phyloP scores from a whole-genome alignment of 2,113 vertebrate species.

The Meles meles region DNA sequence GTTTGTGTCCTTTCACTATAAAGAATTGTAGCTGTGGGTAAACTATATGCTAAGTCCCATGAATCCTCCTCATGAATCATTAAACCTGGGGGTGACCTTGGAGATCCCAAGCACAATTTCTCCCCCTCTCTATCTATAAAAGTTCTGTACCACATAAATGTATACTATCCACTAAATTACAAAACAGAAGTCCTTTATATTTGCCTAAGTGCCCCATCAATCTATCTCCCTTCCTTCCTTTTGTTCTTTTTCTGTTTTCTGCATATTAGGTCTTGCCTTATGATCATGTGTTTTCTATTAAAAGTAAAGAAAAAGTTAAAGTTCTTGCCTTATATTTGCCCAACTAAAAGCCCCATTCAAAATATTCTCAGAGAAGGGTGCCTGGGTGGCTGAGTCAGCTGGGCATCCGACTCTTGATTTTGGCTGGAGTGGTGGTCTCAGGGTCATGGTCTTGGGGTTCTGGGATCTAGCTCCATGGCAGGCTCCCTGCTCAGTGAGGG shows the following conservation, averaged over 20 bases:
- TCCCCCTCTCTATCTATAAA: not conserved
- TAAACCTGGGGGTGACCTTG: not conserved
- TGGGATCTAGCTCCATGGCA: too few species aligned
- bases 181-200: not conserved
- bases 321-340: not conserved
- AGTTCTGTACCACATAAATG: not conserved
- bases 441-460: too few species aligned
- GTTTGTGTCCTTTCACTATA: not conserved
- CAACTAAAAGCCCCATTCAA: not conserved
- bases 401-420: too few species aligned
- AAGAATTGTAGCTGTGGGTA: not conserved
- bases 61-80: not conserved
- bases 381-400: too few species aligned
- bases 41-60: not conserved
- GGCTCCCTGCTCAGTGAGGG: too few species aligned
- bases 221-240: not conserved
- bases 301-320: not conserved
- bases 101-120: not conserved
- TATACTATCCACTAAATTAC: not conserved
- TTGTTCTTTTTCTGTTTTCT: not conserved
- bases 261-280: not conserved
- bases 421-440: too few species aligned
- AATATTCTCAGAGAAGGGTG: too few species aligned
- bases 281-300: not conserved
- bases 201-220: not conserved